Evolutionary conservation across 2,797 vertebrate genomes (phyloP), one percentile per base, ranked within the genome.

Genomic region (Tapera naevia): DNA sequence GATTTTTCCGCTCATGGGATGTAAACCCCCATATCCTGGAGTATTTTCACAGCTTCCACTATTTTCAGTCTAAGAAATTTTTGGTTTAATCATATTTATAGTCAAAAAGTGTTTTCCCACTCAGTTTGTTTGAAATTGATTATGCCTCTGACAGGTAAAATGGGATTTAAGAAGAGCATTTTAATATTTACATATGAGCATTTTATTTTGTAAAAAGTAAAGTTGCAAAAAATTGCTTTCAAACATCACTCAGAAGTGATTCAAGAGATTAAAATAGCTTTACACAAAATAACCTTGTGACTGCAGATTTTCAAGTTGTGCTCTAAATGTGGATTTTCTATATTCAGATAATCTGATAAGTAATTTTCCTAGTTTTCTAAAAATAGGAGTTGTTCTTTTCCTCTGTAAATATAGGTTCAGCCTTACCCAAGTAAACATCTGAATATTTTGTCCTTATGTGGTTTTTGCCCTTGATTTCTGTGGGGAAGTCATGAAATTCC

Each of bases 321-420:
- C 95, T 75, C 93, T 92, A 93, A 93, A 88, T 92, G 72, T 84
- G 66, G 54, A 56, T 72, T 91, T 88, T 95, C 61, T 89, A 13
- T 54, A 66, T 89, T 94, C 30, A 79, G 43, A 92, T 92, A 91
- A 86, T 69, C 33, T 39, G 50, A 71, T 79, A 86, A 80, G 76
- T 73, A 81, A 61, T 94, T 93, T 90, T 75, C 37, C n/a, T 54
- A 51, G 13, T 94, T 94, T 86, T 66, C 83, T 75, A 86, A 95
- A 93, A 81, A 91, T 80, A 91, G 66, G 58, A 61, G 18, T 21
- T 91, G 65, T 84, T 90, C 9, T 95, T 90, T 94, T 45, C 30
- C 41, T 73, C 71, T 90, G 21, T 50, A 91, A 84, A 81, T 43
- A 69, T 28, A 81, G 7, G 18, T 78, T 69, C 30, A 28, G 3